phyloP scores from a whole-genome alignment of 2,888 invertebrate genomes.

The Myathropa florea region DNA sequence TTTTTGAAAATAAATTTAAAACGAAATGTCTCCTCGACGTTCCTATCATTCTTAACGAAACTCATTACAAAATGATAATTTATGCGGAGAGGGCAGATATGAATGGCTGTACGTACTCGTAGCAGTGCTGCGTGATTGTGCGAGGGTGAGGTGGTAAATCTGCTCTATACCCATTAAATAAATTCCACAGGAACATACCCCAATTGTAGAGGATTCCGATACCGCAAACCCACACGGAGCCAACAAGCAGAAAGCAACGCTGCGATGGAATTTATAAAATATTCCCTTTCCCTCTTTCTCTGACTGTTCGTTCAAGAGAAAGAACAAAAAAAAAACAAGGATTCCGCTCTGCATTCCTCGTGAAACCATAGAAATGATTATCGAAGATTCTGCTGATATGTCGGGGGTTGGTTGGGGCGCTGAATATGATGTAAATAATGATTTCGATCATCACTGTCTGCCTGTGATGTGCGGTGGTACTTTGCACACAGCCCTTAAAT shows the following conservation, averaged over 20 bases:
- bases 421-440: constrained; percentile 19
- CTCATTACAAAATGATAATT: constrained; percentile 29
- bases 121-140: not conserved
- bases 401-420: not conserved
- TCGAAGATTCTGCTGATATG: not conserved
- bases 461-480: not conserved
- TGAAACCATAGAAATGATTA: constrained; percentile 3
- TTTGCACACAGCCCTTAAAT: not conserved
- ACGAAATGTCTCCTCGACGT: not conserved
- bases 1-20: not conserved
- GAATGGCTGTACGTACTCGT: not conserved
- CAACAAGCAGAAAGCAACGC: not conserved
- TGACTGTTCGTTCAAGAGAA: no score
- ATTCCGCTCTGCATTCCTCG: not conserved
- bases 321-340: not conserved
- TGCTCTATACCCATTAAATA: constrained; percentile 29
- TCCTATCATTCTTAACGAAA: constrained; percentile 4
- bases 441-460: constrained; percentile 19
- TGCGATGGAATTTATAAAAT: not conserved
- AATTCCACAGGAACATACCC: constrained; percentile 19
- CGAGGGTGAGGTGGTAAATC: constrained; percentile 14
- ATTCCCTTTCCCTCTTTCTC: not conserved
- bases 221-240: not conserved
- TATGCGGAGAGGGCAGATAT: not conserved
- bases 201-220: not conserved